A percentile compares a stretch with the other conserved stretches of the same genome.
Evolutionary conservation across 2,113 vertebrate genomes (phyloP).

Genomic region (Macaca mulatta): DNA sequence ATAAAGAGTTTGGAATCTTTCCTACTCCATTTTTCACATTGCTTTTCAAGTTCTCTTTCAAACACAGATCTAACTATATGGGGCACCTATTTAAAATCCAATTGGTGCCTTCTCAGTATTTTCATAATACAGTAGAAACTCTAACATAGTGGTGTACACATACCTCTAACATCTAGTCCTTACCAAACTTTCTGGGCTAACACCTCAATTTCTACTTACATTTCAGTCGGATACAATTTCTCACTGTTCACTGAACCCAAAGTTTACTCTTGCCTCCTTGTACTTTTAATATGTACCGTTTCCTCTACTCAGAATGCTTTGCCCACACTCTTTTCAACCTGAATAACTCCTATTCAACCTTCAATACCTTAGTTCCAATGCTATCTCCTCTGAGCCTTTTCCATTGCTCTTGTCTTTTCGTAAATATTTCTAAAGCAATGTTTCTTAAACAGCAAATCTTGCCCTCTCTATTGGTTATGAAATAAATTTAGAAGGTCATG

Average conservation of each 20-base stretch:
- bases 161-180: background rate
- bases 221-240: background rate
- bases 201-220: background rate
- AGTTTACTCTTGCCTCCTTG: background rate
- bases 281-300: background rate
- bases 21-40: background rate
- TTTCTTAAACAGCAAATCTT: background rate
- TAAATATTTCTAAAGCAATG: background rate
- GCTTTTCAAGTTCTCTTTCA: background rate
- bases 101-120: background rate
- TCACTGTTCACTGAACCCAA: background rate
- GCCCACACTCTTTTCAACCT: background rate
- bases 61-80: background rate
- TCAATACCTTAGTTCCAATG: background rate
- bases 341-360: background rate
- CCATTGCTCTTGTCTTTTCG: background rate
- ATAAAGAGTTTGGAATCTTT: background rate
- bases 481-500: background rate
- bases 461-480: background rate
- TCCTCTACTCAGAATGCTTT: background rate
- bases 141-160: background rate
- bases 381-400: background rate
- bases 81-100: background rate
- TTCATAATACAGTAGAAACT: background rate
- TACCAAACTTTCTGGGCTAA: background rate